These are phyloP conservation scores for Agrotis puta DNA, from an alignment of 2,888 invertebrate species.

Conservation along the genomic window DNA sequence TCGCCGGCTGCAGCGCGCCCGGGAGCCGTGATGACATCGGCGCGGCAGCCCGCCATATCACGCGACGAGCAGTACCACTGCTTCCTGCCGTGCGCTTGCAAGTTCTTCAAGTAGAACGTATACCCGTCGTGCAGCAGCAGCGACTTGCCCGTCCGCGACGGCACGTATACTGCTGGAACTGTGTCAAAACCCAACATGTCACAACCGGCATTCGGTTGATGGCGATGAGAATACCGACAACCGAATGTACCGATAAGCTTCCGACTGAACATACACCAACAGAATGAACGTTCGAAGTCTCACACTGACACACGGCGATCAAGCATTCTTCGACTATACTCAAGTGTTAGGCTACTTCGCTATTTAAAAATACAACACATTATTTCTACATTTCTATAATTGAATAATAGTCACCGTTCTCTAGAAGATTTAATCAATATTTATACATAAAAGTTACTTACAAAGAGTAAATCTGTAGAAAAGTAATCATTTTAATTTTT, in stretches of 20 bases:
- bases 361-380: constrained; percentile 20
- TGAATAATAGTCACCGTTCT: constrained; percentile 55
- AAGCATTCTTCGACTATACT: constrained; percentile 39
- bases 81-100: constrained; percentile 87
- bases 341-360: constrained; percentile 45
- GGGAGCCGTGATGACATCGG: constrained; percentile 88
- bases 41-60: constrained; percentile 88
- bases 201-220: constrained; percentile 67
- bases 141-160: constrained; percentile 88
- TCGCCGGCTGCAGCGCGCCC: constrained; percentile 79
- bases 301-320: constrained; percentile 46
- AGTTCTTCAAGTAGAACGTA: constrained; percentile 88
- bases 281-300: constrained; percentile 34
- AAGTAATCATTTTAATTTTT: constrained; percentile 32
- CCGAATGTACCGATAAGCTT: constrained; percentile 54
- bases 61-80: constrained; percentile 89
- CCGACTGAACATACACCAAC: constrained; percentile 54
- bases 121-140: constrained; percentile 87
- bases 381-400: constrained; percentile 34
- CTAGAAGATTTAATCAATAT: constrained; percentile 58
- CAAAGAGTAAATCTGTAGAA: constrained; percentile 56
- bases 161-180: constrained; percentile 89
- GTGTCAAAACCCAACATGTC: constrained; percentile 71
- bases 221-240: constrained; percentile 53
- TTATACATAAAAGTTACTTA: constrained; percentile 41